A percentile compares a stretch with the other conserved stretches of the same genome.
These are phyloP conservation scores for Platynereis dumerilii DNA, from an alignment of 2,888 invertebrate genomes.

Conservation along the genomic window DNA sequence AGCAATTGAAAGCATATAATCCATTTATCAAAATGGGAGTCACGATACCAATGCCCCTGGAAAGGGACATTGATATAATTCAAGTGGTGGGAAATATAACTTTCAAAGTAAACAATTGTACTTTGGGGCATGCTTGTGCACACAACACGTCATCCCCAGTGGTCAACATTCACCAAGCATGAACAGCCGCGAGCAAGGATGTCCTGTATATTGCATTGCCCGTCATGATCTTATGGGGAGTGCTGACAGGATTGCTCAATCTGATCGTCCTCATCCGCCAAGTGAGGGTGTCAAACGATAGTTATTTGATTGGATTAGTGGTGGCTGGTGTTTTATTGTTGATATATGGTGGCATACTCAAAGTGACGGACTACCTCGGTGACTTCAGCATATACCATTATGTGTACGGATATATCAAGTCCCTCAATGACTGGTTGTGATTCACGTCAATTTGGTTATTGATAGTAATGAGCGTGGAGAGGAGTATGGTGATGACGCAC, in stretches of 20 bases:
- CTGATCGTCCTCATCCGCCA: constrained; percentile 51
- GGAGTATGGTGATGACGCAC: constrained; percentile 49
- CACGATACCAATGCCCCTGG: constrained; percentile 30
- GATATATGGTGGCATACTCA: constrained; percentile 42
- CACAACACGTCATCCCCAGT: not conserved
- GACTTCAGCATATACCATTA: constrained; percentile 43
- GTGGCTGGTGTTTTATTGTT: constrained; percentile 46
- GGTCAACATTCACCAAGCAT: constrained; percentile 14
- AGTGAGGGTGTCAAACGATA: constrained; percentile 50
- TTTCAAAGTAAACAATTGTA: constrained; percentile 9
- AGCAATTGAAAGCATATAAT: no score
- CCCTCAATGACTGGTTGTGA: constrained; percentile 56
- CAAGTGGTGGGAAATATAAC: constrained; percentile 25
- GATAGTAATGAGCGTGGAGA: constrained; percentile 54
- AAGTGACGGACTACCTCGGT: constrained; percentile 52
- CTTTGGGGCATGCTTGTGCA: no score
- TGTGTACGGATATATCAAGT: constrained; percentile 49
- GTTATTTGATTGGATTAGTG: constrained; percentile 53
- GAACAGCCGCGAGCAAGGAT: constrained; percentile 28
- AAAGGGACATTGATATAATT: constrained; percentile 29
- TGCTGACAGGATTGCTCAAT: constrained; percentile 51
- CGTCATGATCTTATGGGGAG: constrained; percentile 47
- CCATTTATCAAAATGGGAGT: constrained; percentile 16
- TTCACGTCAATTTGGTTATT: constrained; percentile 57
- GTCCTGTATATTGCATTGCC: constrained; percentile 41